Evolutionary conservation across 2,113 vertebrate genomes (phyloP).

Genomic region (Cisticola juncidis): DNA sequence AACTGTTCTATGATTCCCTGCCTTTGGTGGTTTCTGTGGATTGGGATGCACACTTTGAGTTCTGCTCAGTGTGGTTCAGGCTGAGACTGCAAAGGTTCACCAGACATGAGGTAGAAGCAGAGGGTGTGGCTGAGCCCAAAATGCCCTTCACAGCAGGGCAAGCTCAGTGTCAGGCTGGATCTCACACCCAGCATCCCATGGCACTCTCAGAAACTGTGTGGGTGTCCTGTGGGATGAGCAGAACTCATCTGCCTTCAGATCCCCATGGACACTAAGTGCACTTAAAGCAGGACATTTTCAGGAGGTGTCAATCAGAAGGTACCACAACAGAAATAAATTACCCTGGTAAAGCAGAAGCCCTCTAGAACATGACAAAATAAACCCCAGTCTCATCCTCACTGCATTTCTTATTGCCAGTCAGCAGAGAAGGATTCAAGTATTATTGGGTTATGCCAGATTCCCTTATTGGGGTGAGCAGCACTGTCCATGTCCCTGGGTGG

Average conservation of each 20-base stretch:
- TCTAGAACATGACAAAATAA: not conserved
- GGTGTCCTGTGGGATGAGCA: not conserved
- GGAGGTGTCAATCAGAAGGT: not conserved
- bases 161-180: not conserved
- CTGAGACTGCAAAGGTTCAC: not conserved
- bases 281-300: not conserved
- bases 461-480: accelerated
- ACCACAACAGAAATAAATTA: not conserved
- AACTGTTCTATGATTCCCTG: not conserved
- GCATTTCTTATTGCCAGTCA: not conserved
- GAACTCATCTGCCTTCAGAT: not conserved
- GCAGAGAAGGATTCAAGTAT: not conserved
- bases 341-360: not conserved
- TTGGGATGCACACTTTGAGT: too few relatives aligned
- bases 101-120: not conserved
- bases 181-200: not conserved
- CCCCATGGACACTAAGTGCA: not conserved
- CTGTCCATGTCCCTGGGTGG: accelerated
- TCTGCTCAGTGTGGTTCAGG: accelerated
- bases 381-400: accelerated
- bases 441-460: accelerated
- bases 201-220: accelerated
- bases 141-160: not conserved
- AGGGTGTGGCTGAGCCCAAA: not conserved
- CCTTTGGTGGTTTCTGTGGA: not conserved